Conservation (phyloP, 2,113 vertebrate genomes). For the Pseudorhombus dupliciocellatus region DNA sequence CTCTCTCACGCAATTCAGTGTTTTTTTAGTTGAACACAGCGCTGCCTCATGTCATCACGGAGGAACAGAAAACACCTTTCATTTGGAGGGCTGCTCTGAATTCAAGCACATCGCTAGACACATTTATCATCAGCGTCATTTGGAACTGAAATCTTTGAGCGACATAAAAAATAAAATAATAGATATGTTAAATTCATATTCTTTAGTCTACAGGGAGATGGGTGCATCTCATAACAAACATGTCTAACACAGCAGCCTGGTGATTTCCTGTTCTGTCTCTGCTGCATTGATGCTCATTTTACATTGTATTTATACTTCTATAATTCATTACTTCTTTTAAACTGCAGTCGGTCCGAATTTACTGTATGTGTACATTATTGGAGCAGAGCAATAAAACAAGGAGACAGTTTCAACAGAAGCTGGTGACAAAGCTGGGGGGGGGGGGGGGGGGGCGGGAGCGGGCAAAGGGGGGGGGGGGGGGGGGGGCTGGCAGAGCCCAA, state of each 20-base stretch:
- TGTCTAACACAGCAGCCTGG: not conserved
- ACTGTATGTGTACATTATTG: not conserved
- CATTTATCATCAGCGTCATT: too few relatives aligned
- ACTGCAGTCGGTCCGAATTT: not conserved
- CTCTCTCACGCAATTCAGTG: not conserved
- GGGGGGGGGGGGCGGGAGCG: not conserved
- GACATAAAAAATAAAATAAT: too few relatives aligned
- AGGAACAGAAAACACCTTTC: too few relatives aligned
- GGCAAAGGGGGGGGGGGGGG: not conserved
- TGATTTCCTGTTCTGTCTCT: not conserved
- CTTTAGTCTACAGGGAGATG: not conserved
- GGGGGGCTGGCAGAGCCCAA: constrained; percentile 26
- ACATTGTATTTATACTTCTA: not conserved
- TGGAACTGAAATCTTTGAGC: too few relatives aligned
- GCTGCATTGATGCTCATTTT: not conserved
- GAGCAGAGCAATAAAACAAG: constrained; percentile 23
- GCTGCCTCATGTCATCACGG: not conserved
- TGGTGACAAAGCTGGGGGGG: not conserved
- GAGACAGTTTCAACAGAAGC: constrained; percentile 2
- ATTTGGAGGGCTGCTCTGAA: too few relatives aligned
- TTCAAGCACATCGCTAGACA: too few relatives aligned
- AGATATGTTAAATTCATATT: too few relatives aligned
- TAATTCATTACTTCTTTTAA: constrained; percentile 3
- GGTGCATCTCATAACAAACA: not conserved
- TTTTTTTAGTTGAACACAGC: not conserved